Percentiles rank a stretch among this genome's conserved stretches.
Conservation (phyloP, 2,113 vertebrate species). For the Carassius gibelio region DNA sequence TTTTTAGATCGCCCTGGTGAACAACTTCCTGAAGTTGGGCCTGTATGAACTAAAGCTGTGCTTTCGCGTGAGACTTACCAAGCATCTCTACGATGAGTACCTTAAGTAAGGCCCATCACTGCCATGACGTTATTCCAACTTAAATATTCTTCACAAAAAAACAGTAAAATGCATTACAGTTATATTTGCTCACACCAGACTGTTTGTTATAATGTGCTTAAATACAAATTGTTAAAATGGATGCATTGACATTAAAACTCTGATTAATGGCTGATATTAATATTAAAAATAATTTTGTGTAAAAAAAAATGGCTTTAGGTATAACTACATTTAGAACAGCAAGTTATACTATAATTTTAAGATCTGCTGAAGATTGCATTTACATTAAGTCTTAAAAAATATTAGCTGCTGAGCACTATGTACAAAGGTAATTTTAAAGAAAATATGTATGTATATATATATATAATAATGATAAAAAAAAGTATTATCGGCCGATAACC, state of each 20-base stretch:
- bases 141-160: background rate
- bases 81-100: constrained; percentile 92
- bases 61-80: constrained; percentile 90
- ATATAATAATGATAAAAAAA: background rate
- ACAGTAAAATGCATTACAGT: background rate
- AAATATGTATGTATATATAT: background rate
- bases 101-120: constrained; percentile 84
- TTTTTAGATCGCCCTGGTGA: constrained; percentile 91
- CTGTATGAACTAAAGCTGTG: constrained; percentile 92
- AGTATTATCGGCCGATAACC: background rate
- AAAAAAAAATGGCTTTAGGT: background rate
- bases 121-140: background rate
- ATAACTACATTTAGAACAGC: background rate
- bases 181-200: background rate
- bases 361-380: background rate
- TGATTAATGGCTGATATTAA: background rate
- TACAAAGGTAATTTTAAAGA: background rate
- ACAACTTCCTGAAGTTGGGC: constrained; percentile 96
- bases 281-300: background rate
- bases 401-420: background rate
- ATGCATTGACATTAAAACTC: background rate
- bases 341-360: background rate
- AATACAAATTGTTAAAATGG: background rate
- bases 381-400: background rate
- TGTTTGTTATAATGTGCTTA: background rate